phyloP scores from a whole-genome alignment of 2,113 vertebrate genomes.

The Myrmecophaga tridactyla region DNA sequence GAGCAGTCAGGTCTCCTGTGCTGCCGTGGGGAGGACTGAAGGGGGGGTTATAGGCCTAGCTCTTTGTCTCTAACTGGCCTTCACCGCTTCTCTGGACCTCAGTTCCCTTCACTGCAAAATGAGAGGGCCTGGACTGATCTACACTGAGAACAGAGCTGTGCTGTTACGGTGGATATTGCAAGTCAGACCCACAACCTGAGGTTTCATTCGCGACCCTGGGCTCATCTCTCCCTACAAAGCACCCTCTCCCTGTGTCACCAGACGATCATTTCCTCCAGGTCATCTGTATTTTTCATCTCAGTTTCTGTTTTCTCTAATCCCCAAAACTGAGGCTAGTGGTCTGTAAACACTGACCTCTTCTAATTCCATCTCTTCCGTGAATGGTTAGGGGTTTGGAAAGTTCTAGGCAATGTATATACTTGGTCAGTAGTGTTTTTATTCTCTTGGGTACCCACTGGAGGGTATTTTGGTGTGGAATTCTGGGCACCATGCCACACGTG shows the following conservation, averaged over 20 bases:
- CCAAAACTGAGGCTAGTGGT: neutral
- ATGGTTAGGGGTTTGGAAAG: neutral
- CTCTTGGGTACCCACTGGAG: neutral
- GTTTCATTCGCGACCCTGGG: neutral
- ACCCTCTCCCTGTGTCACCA: neutral
- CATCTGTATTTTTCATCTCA: neutral
- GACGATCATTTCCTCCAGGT: neutral
- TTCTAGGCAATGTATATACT: neutral
- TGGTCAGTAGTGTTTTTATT: neutral
- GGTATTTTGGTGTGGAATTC: neutral
- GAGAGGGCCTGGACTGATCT: conserved; percentile 38
- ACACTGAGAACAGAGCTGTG: neutral
- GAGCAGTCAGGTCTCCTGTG: neutral
- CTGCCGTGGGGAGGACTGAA: neutral
- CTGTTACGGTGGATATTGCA: neutral
- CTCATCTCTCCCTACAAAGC: neutral
- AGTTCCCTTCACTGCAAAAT: conserved; percentile 26
- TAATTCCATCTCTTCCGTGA: neutral
- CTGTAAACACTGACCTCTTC: neutral
- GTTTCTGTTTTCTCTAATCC: conserved; percentile 28
- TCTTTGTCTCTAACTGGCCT: neutral
- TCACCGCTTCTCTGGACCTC: conserved; percentile 3
- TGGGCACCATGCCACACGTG: neutral
- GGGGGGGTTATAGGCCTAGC: neutral
- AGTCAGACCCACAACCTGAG: neutral